Evolutionary conservation across 2,888 invertebrate genomes (phyloP), one percentile per base, ranked within the genome.

Genomic region (Caenorhabditis virilis): DNA sequence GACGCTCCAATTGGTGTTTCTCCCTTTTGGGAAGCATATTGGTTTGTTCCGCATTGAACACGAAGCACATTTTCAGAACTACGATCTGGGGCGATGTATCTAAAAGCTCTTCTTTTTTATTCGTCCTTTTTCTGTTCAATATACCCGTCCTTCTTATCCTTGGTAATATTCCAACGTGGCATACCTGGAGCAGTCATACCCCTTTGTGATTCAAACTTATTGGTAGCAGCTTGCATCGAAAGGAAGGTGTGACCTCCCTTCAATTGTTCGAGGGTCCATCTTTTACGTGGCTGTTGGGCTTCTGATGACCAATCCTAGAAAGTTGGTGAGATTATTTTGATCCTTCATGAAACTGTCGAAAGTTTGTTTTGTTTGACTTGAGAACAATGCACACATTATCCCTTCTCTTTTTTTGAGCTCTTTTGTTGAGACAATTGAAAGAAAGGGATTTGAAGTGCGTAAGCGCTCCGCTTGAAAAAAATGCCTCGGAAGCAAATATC

Each of bases 171-270:
- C 76, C 75, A 77, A 48, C 82, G 59, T 35, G 82, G 80, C 82
- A 82, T 79, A 38, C 80, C 78, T n/a, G 63, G 57, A 15, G 72
- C 82, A 11, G 82, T 82, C 82, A 82, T 82, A 56, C 82, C 82
- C 25, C 58, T 63, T 55, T 82, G 82, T 39, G 79, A 68, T 50
- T 82, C 82, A 68, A 80, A 82, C 54, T 76, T 76, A 76, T 82
- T 82, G 50, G 82, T 82, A n/a, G 74, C 82, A 20, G 81, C 72
- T 64, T 75, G 76, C 76, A 78, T 76, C 35, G 76, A 76, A 25
- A 82, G 72, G 72, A 82, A 80, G 54, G 76, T 74, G 60, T 82
- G 49, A 51, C 80, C 82, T 18, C 78, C 78, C 58, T 78, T 78
- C 59, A 82, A 76, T 70, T 82, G 80, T 60, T 82, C 82, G 50